Base-by-base conservation (phyloP, 2,888 invertebrate genomes). In the Drosophila colorata region DNA sequence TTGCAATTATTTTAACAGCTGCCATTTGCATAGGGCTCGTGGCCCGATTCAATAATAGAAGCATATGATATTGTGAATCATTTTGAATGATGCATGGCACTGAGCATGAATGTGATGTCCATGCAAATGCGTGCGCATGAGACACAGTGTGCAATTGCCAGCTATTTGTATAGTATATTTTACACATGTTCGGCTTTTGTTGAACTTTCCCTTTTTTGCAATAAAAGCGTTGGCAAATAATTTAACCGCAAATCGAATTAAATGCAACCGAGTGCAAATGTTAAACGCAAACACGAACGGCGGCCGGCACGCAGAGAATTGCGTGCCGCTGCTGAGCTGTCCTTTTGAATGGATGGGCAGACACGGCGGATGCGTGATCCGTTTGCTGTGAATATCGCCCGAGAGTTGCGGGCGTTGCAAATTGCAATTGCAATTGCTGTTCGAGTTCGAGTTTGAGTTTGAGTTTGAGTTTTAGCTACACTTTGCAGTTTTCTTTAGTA, bases 181-280 rank as follows among this genome's bases (percentile, higher is more conserved):
- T 28, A 28, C n/a, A 11, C 13, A 38, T 3, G 13, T 25, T 9
- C 20, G 2, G 25, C 38, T 46, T 51, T 63, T 63, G 25, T 37
- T 66, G 13, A 48, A 67, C 51, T 47, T 52, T 52, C 31, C 16
- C 38, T 9, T 16, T 31, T 4, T n/a, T 0, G 16, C 25, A 51
- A 14, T 38, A 28, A 28, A 28, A n/a, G n/a, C 37, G 44, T 23
- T 8, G 20, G 33, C 35, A 13, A 46, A 31, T 56, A 55, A 69
- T 64, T 51, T 23, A 44, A 51, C 48, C 49, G 41, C 65, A 66
- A 84, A 87, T 84, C 67, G 78, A 84, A 68, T 80, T 64, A 70
- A 78, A 56, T 78, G 84, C 74, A 83, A 44, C 61, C 67, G 48
- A 72, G 48, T 77, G 77, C 64, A 52, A 69, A 80, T 51, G 40